phyloP scores from a whole-genome alignment of 2,113 vertebrate species.

The Odobenus rosmarus region DNA sequence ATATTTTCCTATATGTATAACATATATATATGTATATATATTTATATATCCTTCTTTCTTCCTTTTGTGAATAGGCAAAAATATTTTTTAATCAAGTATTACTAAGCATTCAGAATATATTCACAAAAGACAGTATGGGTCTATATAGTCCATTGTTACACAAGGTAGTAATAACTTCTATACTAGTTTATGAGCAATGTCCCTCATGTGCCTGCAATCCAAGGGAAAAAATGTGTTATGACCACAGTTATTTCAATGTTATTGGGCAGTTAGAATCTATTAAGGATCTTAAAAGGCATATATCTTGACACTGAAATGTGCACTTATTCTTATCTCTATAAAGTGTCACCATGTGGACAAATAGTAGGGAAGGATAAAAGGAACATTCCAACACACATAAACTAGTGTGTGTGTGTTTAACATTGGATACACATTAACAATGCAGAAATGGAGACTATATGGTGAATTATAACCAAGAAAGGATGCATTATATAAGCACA shows the following conservation, averaged over 20 bases:
- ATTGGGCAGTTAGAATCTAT: conserved; percentile 78
- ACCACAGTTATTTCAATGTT: conserved; percentile 72
- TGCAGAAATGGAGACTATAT: neutral
- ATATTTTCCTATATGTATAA: neutral
- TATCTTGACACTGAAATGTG: conserved; percentile 68
- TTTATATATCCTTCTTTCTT: neutral
- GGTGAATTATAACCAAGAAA: neutral
- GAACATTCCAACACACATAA: neutral
- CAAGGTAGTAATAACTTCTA: conserved; percentile 73
- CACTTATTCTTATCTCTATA: conserved; percentile 50
- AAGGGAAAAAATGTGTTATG: conserved; percentile 73
- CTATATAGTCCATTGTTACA: neutral
- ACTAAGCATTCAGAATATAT: conserved; percentile 41
- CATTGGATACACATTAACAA: neutral
- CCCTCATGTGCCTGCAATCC: conserved; percentile 65
- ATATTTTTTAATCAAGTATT: conserved; percentile 36
- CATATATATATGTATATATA: neutral
- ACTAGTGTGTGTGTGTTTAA: neutral
- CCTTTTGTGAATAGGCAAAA: conserved; percentile 41
- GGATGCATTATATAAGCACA: neutral
- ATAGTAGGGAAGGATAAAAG: neutral
- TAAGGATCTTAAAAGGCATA: conserved; percentile 79
- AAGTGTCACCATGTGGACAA: conserved; percentile 15
- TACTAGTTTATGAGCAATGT: conserved; percentile 71
- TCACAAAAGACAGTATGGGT: neutral